Evolutionary conservation across 2,113 vertebrate species (phyloP).

Genomic region (Polypterus senegalus): DNA sequence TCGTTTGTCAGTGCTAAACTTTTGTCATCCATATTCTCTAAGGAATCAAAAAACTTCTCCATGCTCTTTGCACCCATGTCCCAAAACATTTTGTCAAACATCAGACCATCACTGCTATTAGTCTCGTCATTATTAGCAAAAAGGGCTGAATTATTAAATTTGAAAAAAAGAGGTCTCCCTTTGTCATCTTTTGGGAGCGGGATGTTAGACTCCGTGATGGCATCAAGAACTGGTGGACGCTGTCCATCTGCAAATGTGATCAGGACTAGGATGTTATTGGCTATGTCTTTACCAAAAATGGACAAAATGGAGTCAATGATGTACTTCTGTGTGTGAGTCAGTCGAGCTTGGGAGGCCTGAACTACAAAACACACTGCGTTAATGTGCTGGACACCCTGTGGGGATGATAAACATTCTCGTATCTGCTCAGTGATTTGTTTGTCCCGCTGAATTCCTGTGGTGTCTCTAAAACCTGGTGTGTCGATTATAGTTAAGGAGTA

Average conservation of each 20-base stretch:
- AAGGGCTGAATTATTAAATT: slow-evolving; percentile 14
- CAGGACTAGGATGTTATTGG: slow-evolving; percentile 17
- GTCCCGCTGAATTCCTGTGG: too few species aligned
- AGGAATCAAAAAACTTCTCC: slow-evolving; percentile 14
- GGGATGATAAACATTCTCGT: too few species aligned
- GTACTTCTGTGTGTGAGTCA: slow-evolving; percentile 16
- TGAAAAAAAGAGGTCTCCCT: slow-evolving; percentile 15
- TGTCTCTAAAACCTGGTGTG: too few species aligned
- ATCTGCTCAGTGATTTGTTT: too few species aligned
- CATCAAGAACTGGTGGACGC: slow-evolving; percentile 10
- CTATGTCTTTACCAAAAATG: slow-evolving; percentile 23
- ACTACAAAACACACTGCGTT: slow-evolving; percentile 15
- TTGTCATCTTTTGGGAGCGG: slow-evolving; percentile 9
- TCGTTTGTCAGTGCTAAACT: slow-evolving; percentile 15
- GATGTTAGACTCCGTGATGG: slow-evolving; percentile 10
- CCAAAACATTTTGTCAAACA: slow-evolving; percentile 17
- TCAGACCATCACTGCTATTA: background rate
- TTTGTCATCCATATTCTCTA: background rate
- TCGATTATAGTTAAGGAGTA: too few species aligned
- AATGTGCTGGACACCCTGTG: background rate
- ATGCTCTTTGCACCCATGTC: slow-evolving; percentile 17
- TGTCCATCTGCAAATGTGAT: slow-evolving; percentile 22
- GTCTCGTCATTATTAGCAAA: background rate
- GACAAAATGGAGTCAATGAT: slow-evolving; percentile 22
- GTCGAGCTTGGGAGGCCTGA: slow-evolving; percentile 9